These are phyloP conservation scores for Clarias laeviceps DNA, from an alignment of 2,797 vertebrate species.

Conservation along the genomic window DNA sequence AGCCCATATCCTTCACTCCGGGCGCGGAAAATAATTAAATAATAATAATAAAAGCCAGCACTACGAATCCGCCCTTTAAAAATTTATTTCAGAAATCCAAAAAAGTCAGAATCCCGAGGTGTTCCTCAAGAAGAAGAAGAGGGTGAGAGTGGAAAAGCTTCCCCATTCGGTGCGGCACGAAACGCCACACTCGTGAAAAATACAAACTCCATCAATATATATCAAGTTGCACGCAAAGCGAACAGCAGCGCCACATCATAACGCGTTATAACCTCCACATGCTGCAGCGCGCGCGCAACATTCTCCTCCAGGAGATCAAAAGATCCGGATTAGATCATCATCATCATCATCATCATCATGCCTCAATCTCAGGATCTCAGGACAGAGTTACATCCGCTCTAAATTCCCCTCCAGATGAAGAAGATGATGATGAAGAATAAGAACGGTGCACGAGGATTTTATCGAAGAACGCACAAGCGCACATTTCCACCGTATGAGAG, in stretches of 20 bases:
- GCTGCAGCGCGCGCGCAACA: background rate
- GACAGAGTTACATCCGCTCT: background rate
- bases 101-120: conserved; percentile 4
- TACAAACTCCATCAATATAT: conserved; percentile 2
- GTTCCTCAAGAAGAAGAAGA: conserved; percentile 14
- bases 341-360: background rate
- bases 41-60: background rate
- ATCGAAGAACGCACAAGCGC: background rate
- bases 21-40: background rate
- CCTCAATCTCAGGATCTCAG: conserved; percentile 2
- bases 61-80: background rate
- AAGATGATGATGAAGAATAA: background rate
- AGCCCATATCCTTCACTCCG: conserved; percentile 59
- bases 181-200: background rate
- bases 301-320: background rate
- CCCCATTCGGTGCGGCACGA: conserved; percentile 13
- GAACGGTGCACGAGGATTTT: background rate
- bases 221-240: conserved; percentile 1
- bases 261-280: conserved; percentile 13
- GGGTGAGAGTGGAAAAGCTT: conserved; percentile 2
- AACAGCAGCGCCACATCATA: background rate
- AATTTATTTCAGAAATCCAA: background rate
- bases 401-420: background rate
- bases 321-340: conserved; percentile 5
- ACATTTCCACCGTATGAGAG: conserved; percentile 2